Evolutionary conservation across 2,113 vertebrate genomes (phyloP).

Genomic region (Ranitomeya imitator): DNA sequence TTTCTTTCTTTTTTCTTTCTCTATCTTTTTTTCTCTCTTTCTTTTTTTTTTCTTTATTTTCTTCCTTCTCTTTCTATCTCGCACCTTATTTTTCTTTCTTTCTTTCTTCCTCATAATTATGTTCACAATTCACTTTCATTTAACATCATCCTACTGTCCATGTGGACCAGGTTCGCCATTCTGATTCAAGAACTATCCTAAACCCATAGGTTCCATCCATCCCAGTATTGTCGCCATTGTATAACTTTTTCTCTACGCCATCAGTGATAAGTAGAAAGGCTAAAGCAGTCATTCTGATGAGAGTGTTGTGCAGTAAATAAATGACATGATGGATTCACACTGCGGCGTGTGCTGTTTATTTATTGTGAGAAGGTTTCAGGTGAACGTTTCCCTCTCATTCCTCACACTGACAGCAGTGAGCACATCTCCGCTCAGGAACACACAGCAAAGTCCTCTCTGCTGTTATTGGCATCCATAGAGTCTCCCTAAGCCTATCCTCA

Average conservation of each 20-base stretch:
- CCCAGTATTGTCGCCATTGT: background rate
- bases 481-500: conserved; percentile 10
- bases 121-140: background rate
- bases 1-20: too few species aligned
- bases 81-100: too few species aligned
- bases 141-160: background rate
- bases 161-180: background rate
- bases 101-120: too few species aligned
- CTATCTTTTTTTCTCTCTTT: too few species aligned
- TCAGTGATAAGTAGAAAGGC: background rate
- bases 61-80: too few species aligned
- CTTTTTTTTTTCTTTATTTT: too few species aligned
- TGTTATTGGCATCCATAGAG: conserved; percentile 61
- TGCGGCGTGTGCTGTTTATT: conserved; percentile 22
- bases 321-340: background rate
- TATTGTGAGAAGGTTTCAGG: conserved; percentile 11
- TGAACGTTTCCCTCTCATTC: conserved; percentile 25
- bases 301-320: background rate
- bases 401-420: conserved; percentile 31
- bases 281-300: background rate
- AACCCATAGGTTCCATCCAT: background rate
- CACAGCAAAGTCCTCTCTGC: conserved; percentile 37
- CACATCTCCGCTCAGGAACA: conserved; percentile 11
- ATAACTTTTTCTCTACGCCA: too few species aligned
- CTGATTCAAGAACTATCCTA: background rate